These are phyloP conservation scores for Stenoptilia bipunctidactyla DNA, from an alignment of 2,888 invertebrate species.

Conservation along the genomic window DNA sequence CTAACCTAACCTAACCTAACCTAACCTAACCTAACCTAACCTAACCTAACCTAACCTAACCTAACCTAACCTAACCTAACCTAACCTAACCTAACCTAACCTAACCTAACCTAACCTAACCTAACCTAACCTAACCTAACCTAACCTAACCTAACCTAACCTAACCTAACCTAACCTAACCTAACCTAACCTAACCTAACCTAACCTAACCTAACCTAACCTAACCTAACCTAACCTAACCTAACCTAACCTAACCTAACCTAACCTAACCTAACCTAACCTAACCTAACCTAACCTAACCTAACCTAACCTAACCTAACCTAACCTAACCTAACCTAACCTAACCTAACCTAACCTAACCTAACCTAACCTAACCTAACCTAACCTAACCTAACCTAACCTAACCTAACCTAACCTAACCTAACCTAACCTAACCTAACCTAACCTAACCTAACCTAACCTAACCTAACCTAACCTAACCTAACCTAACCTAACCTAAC, in stretches of 20 bases:
- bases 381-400: slow-evolving; percentile 1
- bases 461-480: slow-evolving; percentile 8
- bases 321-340: neutral
- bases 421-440: slow-evolving; percentile 5
- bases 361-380: no score
- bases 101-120: no score
- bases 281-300: slow-evolving; percentile 4
- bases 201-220: slow-evolving; percentile 6
- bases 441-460: slow-evolving; percentile 8
- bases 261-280: slow-evolving; percentile 8
- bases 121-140: slow-evolving; percentile 5
- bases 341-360: neutral
- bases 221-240: slow-evolving; percentile 6
- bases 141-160: slow-evolving; percentile 5
- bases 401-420: slow-evolving; percentile 1
- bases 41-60: neutral
- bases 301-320: neutral
- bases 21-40: neutral
- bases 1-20: neutral
- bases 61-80: slow-evolving; percentile 1
- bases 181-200: slow-evolving; percentile 6
- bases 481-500: slow-evolving; percentile 14
- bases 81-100: slow-evolving; percentile 5
- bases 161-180: slow-evolving; percentile 4
- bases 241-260: slow-evolving; percentile 5